Base-by-base conservation (phyloP, 2,113 vertebrate genomes). In the Prochilodus magdalenae region DNA sequence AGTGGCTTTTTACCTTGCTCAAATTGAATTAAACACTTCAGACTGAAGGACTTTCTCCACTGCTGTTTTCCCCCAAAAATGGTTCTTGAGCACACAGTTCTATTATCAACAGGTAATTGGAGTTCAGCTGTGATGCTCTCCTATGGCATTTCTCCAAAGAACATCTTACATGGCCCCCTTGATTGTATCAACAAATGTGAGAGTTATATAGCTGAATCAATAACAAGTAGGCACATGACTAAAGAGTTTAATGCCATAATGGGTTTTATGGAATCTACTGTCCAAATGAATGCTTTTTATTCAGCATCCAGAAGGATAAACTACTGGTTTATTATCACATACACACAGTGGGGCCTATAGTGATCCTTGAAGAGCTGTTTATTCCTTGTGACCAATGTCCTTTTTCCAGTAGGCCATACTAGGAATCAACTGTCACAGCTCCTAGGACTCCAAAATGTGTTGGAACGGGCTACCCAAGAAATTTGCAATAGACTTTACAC, bases 361-460 rank as follows among this genome's bases (percentile, higher is more conserved):
- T 60, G 57, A n/a, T 60, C 57, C 57, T 60, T 24, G 24, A 44
- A 20, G 62, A 22, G 74, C 57, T 76, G 36, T 47, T 75, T 33
- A 75, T 62, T 8, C 33, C 4, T 5, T 44, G 13, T 63, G 24
- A 29, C 10, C 55, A 26, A 20, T 10, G 11, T 63, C 18, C 40
- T 70, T 53, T 33, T 11, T 5, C 62, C 24, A 3, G 20, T 7
- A 65, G 18, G 26, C 14, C 49, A 33, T 33, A 77, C 47, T 55
- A 49, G 14, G 66, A 66, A 67, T 67, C 27, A 53, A 15, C 24
- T 12, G 33, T 24, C 7, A 24, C 13, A 51, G 59, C 27, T 15
- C 44, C 33, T 75, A 44, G 40, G 40, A 44, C 40, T 1, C 40
- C 40, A 44, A 44, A 44, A 4, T 11, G 4, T 10, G 11, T 44